Base-by-base conservation (phyloP, 2,888 invertebrate species). In the Lordiphosa fenestrarum region DNA sequence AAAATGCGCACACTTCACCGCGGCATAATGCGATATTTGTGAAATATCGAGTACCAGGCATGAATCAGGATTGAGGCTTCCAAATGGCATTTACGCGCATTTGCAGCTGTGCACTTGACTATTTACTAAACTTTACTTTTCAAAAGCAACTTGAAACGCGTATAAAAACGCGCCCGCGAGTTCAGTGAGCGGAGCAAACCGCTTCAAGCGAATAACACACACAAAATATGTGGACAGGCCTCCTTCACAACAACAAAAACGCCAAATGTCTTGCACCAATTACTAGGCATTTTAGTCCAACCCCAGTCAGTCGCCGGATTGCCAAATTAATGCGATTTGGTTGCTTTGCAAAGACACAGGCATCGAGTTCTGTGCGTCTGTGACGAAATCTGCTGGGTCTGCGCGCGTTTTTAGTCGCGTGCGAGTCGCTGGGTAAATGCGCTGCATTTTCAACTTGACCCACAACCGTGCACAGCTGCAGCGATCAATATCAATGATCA, bases 381-480 rank as follows among this genome's bases (percentile, higher is more conserved):
- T 68, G 61, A 23, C 42, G 78, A 66, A 76, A 76, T 71, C 56
- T 7, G 56, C 49, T 21, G 44, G 25, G 42, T 21, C 12, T 48
- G 51, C 13, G 55, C 53, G 76, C 82, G 73, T 46, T 73, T 75
- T 56, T 15, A 54, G 36, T 52, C 71, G 75, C 80, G 37, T 36
- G 65, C 66, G 46, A 49, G 19, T 38, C 42, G 54, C 56, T 52
- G 38, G 49, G 48, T 57, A 15, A 52, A 50, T 35, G 50, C 55
- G 64, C 63, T 80, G 85, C 84, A 73, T 75, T 77, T 75, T 83
- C 82, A 83, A 83, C 82, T 83, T 83, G 82, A 85, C 82, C 85
- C 70, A 83, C 75, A 83, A 42, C 52, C 56, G 6, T 2, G 52
- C 61, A 58, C 13, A 15, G 4, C 12, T 47, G 47, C 30, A 33